Evolutionary conservation across 30 jellyfish, hydroid and myxozoan genomes (phyloP), one percentile per base, ranked within the genome.

Genomic region (Turritopsis dohrnii): DNA sequence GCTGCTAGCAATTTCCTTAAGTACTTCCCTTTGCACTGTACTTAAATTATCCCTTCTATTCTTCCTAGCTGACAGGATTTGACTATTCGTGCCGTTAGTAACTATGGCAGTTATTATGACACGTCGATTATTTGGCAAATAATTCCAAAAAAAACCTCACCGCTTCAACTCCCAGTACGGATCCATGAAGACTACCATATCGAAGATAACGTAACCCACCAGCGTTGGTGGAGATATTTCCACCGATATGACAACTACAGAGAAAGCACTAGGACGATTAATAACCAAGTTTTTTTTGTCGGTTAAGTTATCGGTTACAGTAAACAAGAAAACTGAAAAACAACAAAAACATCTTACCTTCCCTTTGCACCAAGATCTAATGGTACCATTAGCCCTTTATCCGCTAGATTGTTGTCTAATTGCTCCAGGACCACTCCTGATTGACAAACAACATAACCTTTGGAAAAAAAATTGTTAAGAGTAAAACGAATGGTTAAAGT

Each of bases 351-450:
- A 22, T 0, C 90, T 69, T 16, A 89, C 99, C 99, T 94, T 66
- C 99, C 99, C 71, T 94, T 94, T 71, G 99, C 99, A n/a, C 99
- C 99, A 71, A 94, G 96, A 77, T 94, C 99, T 8, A 94, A 83
- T 0, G 99, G 99, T 87, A 89, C 91, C 96, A 94, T 88, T 22
- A 94, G 71, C 18, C 86, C 96, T 75, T 91, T 87, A 0, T 94
- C 96, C 0, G 87, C 92, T 21, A 94, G 79, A 72, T 66, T 29
- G 52, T 94, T 84, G 80, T 89, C 94, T 66, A 94, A 72, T 8
- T 41, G 82, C 66, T 94, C 99, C 13, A 94, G 95, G n/a, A 94
- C 86, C 41, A 96, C 86, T 16, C 99, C 99, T 65, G 99, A 94
- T 26, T 89, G 91, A 81, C 99, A 94, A 0, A 75, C 94, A 79